Conservation (phyloP, 2,113 vertebrate genomes). For the Chaenocephalus aceratus region DNA sequence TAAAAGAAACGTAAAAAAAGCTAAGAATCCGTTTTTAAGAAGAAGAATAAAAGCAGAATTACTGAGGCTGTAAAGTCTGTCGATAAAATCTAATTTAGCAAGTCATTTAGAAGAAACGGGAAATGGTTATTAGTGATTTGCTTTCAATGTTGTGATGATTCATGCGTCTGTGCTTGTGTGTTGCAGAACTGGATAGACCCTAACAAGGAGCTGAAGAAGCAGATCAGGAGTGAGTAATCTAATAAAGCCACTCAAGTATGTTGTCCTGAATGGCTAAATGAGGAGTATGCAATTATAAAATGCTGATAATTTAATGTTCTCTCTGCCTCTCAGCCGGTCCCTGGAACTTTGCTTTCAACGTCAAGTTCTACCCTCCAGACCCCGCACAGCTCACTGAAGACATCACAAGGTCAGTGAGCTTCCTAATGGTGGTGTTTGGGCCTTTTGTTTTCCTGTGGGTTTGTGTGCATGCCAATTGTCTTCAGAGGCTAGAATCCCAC, state of each 20-base stretch:
- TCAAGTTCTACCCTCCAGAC: conserved; percentile 99
- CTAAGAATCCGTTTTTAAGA: not conserved
- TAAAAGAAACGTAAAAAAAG: conserved; percentile 53
- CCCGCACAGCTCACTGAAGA: conserved; percentile 96
- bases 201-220: conserved; percentile 96
- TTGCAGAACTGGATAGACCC: conserved; percentile 97
- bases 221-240: conserved; percentile 91
- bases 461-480: no score
- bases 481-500: no score
- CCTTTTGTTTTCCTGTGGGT: no score
- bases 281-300: not conserved
- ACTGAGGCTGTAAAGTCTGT: not conserved
- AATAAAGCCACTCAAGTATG: not conserved
- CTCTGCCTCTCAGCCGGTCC: conserved; percentile 87
- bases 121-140: not conserved
- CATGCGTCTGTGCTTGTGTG: conserved; percentile 32
- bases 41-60: not conserved
- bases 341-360: conserved; percentile 98
- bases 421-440: no score
- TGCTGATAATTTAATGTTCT: conserved; percentile 27
- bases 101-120: not conserved
- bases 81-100: not conserved
- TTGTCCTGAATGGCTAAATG: not conserved
- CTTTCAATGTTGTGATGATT: not conserved
- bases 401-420: conserved; percentile 90